Base-by-base conservation (phyloP, 2,888 invertebrate species). In the Drosophila ezoana region DNA sequence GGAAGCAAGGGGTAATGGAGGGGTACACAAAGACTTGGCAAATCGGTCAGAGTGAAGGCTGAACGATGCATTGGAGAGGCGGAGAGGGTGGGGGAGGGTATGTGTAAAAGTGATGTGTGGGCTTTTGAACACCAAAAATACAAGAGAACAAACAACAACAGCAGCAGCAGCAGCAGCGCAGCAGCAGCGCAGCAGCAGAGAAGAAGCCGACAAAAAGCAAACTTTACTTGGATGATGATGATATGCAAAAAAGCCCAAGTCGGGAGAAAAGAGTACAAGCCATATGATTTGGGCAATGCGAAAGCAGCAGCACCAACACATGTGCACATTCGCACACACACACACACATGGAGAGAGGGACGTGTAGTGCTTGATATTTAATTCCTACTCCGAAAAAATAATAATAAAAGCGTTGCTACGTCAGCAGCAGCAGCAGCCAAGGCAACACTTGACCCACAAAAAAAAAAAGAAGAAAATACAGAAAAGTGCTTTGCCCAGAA, bases 91-190 rank as follows among this genome's bases (percentile, higher is more conserved):
- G 14, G 35, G 23, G 16, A 32, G 33, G 44, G 37, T 37, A 38
- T 43, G 49, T 72, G 81, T 54, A 79, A 84, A 87, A 87, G 87
- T 83, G 83, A 85, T 83, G 87, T 83, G 83, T 81, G 83, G 83
- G 83, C 87, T 83, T 79, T 83, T 70, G 79, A 87, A 72, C 82
- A 84, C 72, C 82, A 62, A 72, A 73, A 63, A 84, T 81, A 87
- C 81, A 84, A 83, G 74, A 72, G 61, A 73, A 76, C 70, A 76
- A 87, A 74, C 87, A 61, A 51, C 52, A 60, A 43, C 47, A 64
- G 23, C 67, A 60, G 37, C 52, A 68, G 23, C 56, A 64, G 40
- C 43, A 54, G 20, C 54, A 72, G 28, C 18, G 45, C 56, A 64
- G 43, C 43, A 54, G 20, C 54, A 72, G 20, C n/a, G 23, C 67